phyloP scores from a whole-genome alignment of 2,113 vertebrate species.

The Ageneiosus marmoratus region DNA sequence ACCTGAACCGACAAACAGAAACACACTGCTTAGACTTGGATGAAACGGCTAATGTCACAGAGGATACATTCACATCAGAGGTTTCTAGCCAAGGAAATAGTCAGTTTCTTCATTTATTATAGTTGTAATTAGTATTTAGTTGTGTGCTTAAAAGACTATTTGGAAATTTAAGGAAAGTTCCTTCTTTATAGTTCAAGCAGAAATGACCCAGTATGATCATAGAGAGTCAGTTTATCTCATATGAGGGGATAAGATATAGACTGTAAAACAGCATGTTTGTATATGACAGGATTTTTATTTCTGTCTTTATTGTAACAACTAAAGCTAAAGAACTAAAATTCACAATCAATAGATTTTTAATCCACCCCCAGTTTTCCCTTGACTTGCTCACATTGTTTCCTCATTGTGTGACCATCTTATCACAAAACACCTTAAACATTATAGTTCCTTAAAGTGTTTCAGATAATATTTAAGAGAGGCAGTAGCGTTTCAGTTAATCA shows the following conservation, averaged over 20 bases:
- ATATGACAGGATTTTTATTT: not conserved
- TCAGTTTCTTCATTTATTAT: not conserved
- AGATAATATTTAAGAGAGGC: not conserved
- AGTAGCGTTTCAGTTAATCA: not conserved
- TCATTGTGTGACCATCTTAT: constrained; percentile 16
- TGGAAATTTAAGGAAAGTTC: not conserved
- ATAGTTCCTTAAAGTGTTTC: not conserved
- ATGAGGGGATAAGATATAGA: not conserved
- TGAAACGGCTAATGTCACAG: not conserved
- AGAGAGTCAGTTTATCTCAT: not conserved
- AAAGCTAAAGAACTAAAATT: constrained; percentile 9
- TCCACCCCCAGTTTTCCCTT: constrained; percentile 49
- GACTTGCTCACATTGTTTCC: not conserved
- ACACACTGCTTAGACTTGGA: not conserved
- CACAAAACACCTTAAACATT: constrained; percentile 21
- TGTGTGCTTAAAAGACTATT: constrained; percentile 1
- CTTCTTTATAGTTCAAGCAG: not conserved
- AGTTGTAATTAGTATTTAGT: not conserved
- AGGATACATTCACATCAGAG: not conserved
- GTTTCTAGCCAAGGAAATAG: not conserved
- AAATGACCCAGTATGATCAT: not conserved
- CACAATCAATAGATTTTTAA: not conserved
- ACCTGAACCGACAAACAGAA: not conserved
- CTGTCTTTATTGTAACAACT: not conserved
- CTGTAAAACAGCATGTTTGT: not conserved